Evolutionary conservation across 2,888 invertebrate species (phyloP), one percentile per base, ranked within the genome.

Genomic region (Podabrus alpinus): DNA sequence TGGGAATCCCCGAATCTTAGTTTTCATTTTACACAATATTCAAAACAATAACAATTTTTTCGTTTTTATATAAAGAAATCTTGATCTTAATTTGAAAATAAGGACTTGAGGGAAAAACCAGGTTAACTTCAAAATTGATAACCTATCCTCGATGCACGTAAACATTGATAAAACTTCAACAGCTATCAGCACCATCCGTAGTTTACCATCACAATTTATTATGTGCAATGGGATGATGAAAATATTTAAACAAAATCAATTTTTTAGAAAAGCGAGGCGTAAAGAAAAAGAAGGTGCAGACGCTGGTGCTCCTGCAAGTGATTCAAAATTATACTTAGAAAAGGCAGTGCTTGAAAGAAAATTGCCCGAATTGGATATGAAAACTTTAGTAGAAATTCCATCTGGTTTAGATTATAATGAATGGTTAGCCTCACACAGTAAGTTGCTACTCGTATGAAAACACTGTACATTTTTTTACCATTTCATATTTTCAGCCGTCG

Each of bases 371-470:
- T 92, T 96, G 87, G 97, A 98, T 91, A 92, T 99, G 90, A 93
- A 94, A 87, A 93, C 96, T 89, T 92, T 99, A 87, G 97, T 98
- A 81, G 95, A 96, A 88, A 91, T 98, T 88, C 99, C 99, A 83
- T 93, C 94, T 82, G 97, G 97, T 80, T 92, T 99, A 88, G 98
- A 98, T 89, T 95, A 96, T 90, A 97, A 98, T 89, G 99, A 99
- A 92, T 99, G 99, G 99, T 93, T 99, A 85, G 99, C 99, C 82
- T 98, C 97, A 81, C 98, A 99, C 89, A 97, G 97, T 97, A 88
- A 92, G 94, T 90, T n/a, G 7, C n/a, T 15, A 1, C n/a, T 17
- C 19, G 21, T 66, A 69, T 29, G 60, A 10, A 21, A 59, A 13
- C 24, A 15, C 15, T 69, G 76, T 68, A 77, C n/a, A 66, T 79